A percentile compares a stretch with the other conserved stretches of the same genome.
Evolutionary conservation across 2,113 vertebrate species (phyloP).

Genomic region (Nicator chloris): DNA sequence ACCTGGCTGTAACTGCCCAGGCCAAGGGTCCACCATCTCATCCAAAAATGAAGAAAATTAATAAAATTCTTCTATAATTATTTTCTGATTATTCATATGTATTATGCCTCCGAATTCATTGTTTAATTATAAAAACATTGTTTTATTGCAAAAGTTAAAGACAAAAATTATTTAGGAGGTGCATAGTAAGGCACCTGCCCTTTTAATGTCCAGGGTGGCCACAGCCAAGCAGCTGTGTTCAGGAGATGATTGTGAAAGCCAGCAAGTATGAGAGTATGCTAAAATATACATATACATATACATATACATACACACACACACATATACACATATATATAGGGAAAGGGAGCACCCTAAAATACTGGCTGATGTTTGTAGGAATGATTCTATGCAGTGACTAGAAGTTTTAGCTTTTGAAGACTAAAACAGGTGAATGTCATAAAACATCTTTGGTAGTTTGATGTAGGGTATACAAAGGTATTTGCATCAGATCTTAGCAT

Average conservation of each 20-base stretch:
- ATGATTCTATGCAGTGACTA: too few species aligned
- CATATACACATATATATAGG: too few species aligned
- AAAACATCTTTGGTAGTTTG: background rate
- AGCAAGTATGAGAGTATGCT: background rate
- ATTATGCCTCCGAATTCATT: background rate
- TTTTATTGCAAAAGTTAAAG: background rate
- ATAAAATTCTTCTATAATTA: background rate
- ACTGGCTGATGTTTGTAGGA: background rate
- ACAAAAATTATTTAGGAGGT: background rate
- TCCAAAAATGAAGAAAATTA: background rate
- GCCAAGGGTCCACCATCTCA: background rate
- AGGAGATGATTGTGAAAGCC: background rate
- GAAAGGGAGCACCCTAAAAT: fast-evolving
- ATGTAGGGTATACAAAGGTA: background rate
- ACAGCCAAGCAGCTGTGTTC: background rate
- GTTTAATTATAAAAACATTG: background rate
- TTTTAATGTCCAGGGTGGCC: background rate
- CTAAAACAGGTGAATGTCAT: background rate
- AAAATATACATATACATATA: too few species aligned
- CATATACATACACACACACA: too few species aligned
- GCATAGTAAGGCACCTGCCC: fast-evolving
- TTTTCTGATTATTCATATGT: background rate
- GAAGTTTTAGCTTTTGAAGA: background rate
- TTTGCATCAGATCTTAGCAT: background rate
- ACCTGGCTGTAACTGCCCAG: background rate